Evolutionary conservation across 2,888 invertebrate species (phyloP).

Genomic region (Kuschelorhynchus macadamiae): DNA sequence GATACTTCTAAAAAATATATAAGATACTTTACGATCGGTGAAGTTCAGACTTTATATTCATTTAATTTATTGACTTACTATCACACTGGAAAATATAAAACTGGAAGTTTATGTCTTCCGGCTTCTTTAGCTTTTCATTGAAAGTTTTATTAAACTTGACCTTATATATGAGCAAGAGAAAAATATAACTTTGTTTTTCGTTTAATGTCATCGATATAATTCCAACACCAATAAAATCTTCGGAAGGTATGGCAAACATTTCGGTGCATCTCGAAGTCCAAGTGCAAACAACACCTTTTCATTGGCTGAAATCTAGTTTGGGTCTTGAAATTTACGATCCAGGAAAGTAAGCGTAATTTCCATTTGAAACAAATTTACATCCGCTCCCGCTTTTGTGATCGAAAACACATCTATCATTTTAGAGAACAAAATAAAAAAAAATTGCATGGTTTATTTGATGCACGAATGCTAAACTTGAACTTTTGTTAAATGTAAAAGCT

Average conservation of each 20-base stretch:
- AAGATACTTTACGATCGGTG: too few species aligned
- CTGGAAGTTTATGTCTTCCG: too few species aligned
- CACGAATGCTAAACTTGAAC: too few species aligned
- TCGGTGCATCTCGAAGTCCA: slow-evolving; percentile 22
- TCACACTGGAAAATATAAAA: too few species aligned
- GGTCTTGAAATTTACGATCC: slow-evolving; percentile 30
- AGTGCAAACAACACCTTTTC: slow-evolving; percentile 42
- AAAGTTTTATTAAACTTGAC: not conserved
- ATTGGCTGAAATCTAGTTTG: slow-evolving; percentile 39
- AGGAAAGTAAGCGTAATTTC: slow-evolving; percentile 34
- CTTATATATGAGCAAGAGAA: slow-evolving; percentile 4
- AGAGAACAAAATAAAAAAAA: not conserved
- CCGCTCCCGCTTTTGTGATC: slow-evolving; percentile 26
- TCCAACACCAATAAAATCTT: slow-evolving; percentile 28
- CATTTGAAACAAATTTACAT: slow-evolving; percentile 48
- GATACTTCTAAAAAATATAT: not conserved
- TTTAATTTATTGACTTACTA: too few species aligned
- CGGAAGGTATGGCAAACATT: slow-evolving; percentile 25
- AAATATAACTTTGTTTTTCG: slow-evolving; percentile 21
- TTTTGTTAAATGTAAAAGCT: too few species aligned
- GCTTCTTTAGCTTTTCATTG: not conserved
- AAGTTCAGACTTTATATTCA: too few species aligned
- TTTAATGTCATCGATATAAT: slow-evolving; percentile 17
- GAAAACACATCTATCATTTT: slow-evolving; percentile 45
- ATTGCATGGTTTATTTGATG: not conserved